Evolutionary conservation across 2,888 invertebrate species (phyloP).

Genomic region (Standfussiana lucernea): DNA sequence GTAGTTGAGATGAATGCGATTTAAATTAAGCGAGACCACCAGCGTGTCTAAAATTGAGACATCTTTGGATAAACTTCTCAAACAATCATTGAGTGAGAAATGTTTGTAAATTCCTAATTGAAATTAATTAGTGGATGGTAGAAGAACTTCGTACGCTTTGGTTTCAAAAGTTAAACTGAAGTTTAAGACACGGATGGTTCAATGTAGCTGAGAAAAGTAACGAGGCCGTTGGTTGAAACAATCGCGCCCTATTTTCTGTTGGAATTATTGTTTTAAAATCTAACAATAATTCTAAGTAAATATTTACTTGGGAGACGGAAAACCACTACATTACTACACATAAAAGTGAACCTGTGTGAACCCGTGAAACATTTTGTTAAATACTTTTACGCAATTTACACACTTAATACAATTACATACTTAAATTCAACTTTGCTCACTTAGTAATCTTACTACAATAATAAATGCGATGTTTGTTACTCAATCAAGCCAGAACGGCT

Average conservation of each 20-base stretch:
- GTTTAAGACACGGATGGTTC: not conserved
- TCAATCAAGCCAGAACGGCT: too few relatives aligned
- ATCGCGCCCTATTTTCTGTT: not conserved
- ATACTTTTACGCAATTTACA: too few relatives aligned
- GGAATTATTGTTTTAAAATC: not conserved
- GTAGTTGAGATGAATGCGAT: not conserved
- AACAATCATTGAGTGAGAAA: not conserved
- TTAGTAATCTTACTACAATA: too few relatives aligned
- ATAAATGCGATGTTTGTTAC: too few relatives aligned
- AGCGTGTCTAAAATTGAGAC: not conserved
- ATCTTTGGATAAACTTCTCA: not conserved
- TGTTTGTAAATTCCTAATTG: not conserved
- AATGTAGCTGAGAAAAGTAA: not conserved
- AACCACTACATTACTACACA: too few relatives aligned
- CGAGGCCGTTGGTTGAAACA: not conserved
- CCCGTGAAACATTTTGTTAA: too few relatives aligned
- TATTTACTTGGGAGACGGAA: not conserved
- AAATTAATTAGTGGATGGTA: not conserved
- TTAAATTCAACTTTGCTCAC: too few relatives aligned
- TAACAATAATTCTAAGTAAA: not conserved
- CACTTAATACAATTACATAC: too few relatives aligned
- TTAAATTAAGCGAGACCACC: not conserved
- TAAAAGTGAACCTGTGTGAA: too few relatives aligned
- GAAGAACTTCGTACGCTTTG: not conserved
- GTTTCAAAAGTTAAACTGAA: constrained; percentile 1